Conservation (phyloP, 2,797 vertebrate species). For the Helicolenus hilgendorfi region DNA sequence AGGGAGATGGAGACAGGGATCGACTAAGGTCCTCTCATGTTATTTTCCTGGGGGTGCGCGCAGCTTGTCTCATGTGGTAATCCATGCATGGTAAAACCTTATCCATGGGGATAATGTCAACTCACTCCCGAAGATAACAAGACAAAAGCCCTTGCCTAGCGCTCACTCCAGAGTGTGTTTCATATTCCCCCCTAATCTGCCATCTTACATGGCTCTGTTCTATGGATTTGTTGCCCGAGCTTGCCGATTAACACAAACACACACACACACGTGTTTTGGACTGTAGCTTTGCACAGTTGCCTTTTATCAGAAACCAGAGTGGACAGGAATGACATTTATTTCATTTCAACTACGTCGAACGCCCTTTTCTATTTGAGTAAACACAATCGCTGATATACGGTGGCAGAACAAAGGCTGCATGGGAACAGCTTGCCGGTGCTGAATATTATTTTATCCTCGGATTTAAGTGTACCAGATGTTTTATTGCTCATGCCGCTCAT, state of each 20-base stretch:
- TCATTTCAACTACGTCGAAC: constrained; percentile 10
- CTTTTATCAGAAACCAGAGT: neutral
- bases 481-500: constrained; percentile 29
- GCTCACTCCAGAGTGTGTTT: constrained; percentile 67
- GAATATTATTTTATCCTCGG: constrained; percentile 30
- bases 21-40: constrained; percentile 62
- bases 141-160: constrained; percentile 73
- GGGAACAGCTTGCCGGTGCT: neutral
- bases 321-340: constrained; percentile 31
- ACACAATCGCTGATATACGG: neutral
- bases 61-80: constrained; percentile 80
- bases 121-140: constrained; percentile 83
- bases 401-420: constrained; percentile 4
- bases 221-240: constrained; percentile 70
- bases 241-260: constrained; percentile 56
- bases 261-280: constrained; percentile 10
- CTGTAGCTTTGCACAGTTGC: neutral
- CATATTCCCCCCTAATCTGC: constrained; percentile 81
- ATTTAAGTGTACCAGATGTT: constrained; percentile 30
- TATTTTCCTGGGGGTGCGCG: constrained; percentile 66
- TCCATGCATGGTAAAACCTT: constrained; percentile 86
- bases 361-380: constrained; percentile 22
- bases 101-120: constrained; percentile 88
- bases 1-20: constrained; percentile 42
- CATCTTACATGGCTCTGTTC: constrained; percentile 74